Percentiles rank a stretch among this genome's conserved stretches.
Evolutionary conservation across 2,888 invertebrate species (phyloP).

Genomic region (Tyria jacobaeae): DNA sequence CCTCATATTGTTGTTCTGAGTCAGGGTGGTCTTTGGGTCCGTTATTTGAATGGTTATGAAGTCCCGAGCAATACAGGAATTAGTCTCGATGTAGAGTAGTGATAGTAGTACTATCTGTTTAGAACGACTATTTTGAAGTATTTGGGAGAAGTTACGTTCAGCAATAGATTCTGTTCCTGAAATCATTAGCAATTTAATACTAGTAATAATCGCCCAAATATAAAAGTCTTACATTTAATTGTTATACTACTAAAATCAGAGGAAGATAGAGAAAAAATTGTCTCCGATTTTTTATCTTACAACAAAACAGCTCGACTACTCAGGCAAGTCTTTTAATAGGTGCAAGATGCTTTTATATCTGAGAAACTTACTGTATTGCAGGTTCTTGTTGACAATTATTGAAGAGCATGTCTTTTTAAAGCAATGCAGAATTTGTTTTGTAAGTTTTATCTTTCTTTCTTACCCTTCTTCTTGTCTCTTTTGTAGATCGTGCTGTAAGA

Average conservation of each 20-base stretch:
- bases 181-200: background rate
- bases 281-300: background rate
- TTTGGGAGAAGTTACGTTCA: background rate
- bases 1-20: too few species aligned
- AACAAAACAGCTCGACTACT: background rate
- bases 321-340: background rate
- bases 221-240: background rate
- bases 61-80: too few species aligned
- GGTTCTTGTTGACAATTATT: constrained; percentile 21
- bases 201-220: background rate
- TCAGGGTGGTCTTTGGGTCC: too few species aligned
- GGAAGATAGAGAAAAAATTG: background rate
- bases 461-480: background rate
- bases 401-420: constrained; percentile 23
- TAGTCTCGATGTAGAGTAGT: too few species aligned
- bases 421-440: constrained; percentile 17
- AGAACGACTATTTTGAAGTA: too few species aligned
- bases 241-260: background rate
- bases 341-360: background rate
- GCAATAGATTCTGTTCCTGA: background rate
- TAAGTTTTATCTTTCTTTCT: constrained; percentile 8
- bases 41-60: too few species aligned
- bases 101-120: too few species aligned
- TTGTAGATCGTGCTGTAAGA: constrained; percentile 6
- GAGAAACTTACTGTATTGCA: background rate